phyloP scores from a whole-genome alignment of 2,888 invertebrate genomes.

The Eledone cirrhosa region DNA sequence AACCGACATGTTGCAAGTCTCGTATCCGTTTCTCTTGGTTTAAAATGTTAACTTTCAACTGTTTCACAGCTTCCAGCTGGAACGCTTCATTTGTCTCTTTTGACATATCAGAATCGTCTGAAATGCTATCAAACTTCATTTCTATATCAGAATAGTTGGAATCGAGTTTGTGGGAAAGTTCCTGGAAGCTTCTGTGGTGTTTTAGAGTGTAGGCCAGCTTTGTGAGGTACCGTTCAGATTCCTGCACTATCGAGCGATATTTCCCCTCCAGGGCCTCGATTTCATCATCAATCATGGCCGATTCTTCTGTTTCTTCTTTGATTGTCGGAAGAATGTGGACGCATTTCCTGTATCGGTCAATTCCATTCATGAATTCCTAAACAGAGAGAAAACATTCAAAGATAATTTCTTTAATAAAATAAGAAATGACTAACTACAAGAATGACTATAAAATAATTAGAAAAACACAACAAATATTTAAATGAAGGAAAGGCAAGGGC shows the following conservation, averaged over 20 bases:
- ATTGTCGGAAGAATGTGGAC: slow-evolving; percentile 57
- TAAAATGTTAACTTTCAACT: slow-evolving; percentile 58
- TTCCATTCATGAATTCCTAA: slow-evolving; percentile 58
- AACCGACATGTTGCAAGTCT: slow-evolving; percentile 73
- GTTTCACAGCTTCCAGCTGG: slow-evolving; percentile 50
- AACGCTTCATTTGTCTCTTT: slow-evolving; percentile 47
- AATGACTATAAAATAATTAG: no score
- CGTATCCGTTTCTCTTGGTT: slow-evolving; percentile 60
- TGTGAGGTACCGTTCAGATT: slow-evolving; percentile 55
- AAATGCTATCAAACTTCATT: slow-evolving; percentile 47
- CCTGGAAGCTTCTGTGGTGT: slow-evolving; percentile 55
- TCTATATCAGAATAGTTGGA: slow-evolving; percentile 53
- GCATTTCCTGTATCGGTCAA: slow-evolving; percentile 54
- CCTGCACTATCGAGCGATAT: slow-evolving; percentile 54
- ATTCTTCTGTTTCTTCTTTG: slow-evolving; percentile 50
- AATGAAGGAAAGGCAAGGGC: no score
- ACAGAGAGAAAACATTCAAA: slow-evolving; percentile 27
- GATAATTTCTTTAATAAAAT: no score
- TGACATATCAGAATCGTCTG: slow-evolving; percentile 46
- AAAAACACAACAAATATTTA: no score
- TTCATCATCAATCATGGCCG: slow-evolving; percentile 55
- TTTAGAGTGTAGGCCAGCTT: slow-evolving; percentile 50
- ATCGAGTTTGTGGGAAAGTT: slow-evolving; percentile 51
- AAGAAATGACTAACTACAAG: no score
- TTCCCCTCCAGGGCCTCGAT: slow-evolving; percentile 57